Base-by-base conservation (phyloP, 2,797 vertebrate species). In the Falco naumanni region DNA sequence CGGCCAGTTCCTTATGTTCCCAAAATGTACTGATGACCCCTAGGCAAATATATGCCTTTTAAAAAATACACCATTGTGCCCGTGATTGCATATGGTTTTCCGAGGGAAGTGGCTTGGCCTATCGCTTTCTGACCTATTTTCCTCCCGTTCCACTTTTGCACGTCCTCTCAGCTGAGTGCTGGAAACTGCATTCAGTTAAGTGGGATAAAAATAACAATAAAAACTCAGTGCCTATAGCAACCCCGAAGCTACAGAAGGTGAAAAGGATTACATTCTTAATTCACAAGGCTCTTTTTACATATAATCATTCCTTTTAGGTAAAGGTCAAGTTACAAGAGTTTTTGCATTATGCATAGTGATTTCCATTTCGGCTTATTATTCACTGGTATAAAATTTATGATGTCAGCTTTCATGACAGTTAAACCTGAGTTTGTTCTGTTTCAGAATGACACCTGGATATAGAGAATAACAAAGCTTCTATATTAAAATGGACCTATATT, bases 181-280 rank as follows among this genome's bases (percentile, higher is more conserved):
- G 47, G 56, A 89, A 96, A 77, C 47, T 59, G n/a, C 24, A 39
- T 64, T 75, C 63, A 22, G 53, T 65, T 93, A 80, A 88, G 76
- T 64, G 56, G 69, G 81, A 87, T 81, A 89, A 94, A 93, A 94
- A 93, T 93, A 92, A 95, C 85, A 86, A 89, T 54, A 96, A 94
- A 90, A 95, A 94, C 86, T 81, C 70, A 25, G 65, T 64, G 90
- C 97, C 89, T 92, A 70, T 72, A 95, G 93, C 93, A 89, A 76
- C 93, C 93, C 90, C 89, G 61, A 77, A 96, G 95, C 95, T 93
- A 93, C 96, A 97, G 97, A 98, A 97, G 97, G 96, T 94, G 97
- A 97, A 98, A 98, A 98, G 96, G 87, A 94, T 94, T 95, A 96
- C 96, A 95, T 97, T 98, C 98, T 98, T 98, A 98, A 98, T 98